Conservation (phyloP, 2,113 vertebrate species). For the Sclerurus mexicanus region DNA sequence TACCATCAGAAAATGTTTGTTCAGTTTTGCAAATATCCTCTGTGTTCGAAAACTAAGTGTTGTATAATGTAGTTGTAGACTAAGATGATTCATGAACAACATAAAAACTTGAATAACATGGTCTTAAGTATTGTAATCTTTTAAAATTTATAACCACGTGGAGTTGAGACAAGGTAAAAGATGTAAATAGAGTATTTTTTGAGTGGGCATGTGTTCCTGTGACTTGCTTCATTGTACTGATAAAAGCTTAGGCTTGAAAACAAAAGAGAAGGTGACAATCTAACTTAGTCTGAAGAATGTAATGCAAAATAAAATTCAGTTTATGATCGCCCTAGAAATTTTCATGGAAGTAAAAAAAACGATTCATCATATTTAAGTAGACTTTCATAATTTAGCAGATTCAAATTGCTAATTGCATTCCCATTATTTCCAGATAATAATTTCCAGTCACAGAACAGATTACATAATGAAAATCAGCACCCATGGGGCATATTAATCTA, state of each 20-base stretch:
- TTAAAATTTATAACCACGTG: conserved; percentile 36
- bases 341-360: neutral
- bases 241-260: conserved; percentile 13
- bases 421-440: neutral
- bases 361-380: neutral
- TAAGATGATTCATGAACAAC: neutral
- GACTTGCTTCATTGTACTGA: conserved; percentile 44
- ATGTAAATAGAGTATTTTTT: conserved; percentile 38
- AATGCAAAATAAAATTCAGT: conserved; percentile 32
- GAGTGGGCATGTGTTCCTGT: conserved; percentile 44
- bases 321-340: conserved; percentile 6
- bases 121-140: conserved; percentile 23
- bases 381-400: conserved; percentile 27
- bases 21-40: neutral
- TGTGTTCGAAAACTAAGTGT: neutral
- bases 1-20: neutral
- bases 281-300: neutral
- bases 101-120: neutral
- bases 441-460: neutral
- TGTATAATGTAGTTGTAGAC: neutral
- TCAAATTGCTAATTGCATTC: conserved; percentile 23
- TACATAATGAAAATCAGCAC: neutral
- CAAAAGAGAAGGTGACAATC: conserved; percentile 1
- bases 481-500: neutral
- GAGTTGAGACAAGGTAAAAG: neutral